Evolutionary conservation across 2,797 vertebrate species (phyloP), one percentile per base, ranked within the genome.

Genomic region (Hephaestus fuliginosus): DNA sequence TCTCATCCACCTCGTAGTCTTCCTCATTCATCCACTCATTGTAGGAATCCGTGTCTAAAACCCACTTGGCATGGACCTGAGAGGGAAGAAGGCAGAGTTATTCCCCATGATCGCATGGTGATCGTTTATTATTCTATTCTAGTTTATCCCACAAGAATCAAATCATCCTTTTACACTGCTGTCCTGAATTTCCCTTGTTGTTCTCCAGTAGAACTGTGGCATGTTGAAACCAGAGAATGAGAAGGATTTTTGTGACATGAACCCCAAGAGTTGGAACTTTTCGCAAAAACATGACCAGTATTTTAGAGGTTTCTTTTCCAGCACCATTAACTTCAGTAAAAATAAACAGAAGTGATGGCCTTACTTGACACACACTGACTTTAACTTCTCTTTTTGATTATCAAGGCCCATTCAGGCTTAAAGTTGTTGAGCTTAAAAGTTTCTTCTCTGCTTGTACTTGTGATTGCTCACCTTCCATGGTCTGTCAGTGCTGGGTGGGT

Each of bases 1-100:
- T 97, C 83, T 99, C 98, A 18, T 99, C 98, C 30, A 99, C 96
- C 89, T 99, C 98, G 0, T 99, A 99, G 93, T 99, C 98, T 80
- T 99, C 98, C 70, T 99, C 98, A 10, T 98, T 99, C 98, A 99
- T 98, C 98, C 98, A 99, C 80, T 99, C 98, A 1, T 99, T 99
- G 90, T 97, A 99, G 56, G 97, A 69, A 8, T 98, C 98, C 0
- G 97, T 99, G 93, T 99, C 98, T 91, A 97, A 89, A 84, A 99
- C 96, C 98, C 98, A 99, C 89, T 97, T 98, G 65, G 96, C 96
- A 4, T 99, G 97, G 43, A 99, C 97, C 98, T 99, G 77, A 55
- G n/a, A 77, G 20, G 0, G 18, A 51, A 5, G 17, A 9, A 62
- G 58, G 63, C 7, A 36, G 28, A 11, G 3, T 33, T 28, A 58